A percentile compares a stretch with the other conserved stretches of the same genome.
phyloP scores from a whole-genome alignment of 2,888 invertebrate genomes.

The Penaeus monodon region DNA sequence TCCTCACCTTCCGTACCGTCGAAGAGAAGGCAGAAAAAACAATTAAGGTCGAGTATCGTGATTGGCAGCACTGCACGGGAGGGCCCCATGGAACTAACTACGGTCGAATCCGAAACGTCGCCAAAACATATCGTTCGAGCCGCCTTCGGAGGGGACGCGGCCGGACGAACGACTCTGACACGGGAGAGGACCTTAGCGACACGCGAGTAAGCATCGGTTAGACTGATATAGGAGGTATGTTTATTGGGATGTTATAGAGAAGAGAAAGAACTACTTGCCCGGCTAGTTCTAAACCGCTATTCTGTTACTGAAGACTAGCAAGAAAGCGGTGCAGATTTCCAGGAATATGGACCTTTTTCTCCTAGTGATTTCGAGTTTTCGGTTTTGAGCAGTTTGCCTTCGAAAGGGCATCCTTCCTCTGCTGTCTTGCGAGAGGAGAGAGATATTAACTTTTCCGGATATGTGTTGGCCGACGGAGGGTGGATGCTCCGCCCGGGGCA shows the following conservation, averaged over 20 bases:
- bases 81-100: conserved; percentile 27
- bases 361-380: too few relatives aligned
- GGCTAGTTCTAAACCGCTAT: not conserved
- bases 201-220: conserved; percentile 31
- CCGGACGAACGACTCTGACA: conserved; percentile 23
- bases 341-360: not conserved
- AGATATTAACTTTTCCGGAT: too few relatives aligned
- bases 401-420: too few relatives aligned
- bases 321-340: conserved; percentile 21
- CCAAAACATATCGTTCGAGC: conserved; percentile 24
- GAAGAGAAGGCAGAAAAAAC: too few relatives aligned
- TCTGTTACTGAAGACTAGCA: conserved; percentile 21
- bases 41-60: too few relatives aligned
- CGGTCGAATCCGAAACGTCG: conserved; percentile 10
- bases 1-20: too few relatives aligned
- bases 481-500: too few relatives aligned
- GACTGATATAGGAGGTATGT: conserved; percentile 41
- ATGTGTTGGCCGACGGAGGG: too few relatives aligned
- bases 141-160: not conserved
- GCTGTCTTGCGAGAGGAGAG: too few relatives aligned
- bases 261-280: conserved; percentile 8
- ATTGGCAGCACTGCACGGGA: conserved; percentile 11
- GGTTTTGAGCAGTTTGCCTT: too few relatives aligned
- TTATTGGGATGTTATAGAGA: conserved; percentile 34
- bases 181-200: conserved; percentile 22